Evolutionary conservation across 2,797 vertebrate genomes (phyloP).

Genomic region (Thalassophryne amazonica): DNA sequence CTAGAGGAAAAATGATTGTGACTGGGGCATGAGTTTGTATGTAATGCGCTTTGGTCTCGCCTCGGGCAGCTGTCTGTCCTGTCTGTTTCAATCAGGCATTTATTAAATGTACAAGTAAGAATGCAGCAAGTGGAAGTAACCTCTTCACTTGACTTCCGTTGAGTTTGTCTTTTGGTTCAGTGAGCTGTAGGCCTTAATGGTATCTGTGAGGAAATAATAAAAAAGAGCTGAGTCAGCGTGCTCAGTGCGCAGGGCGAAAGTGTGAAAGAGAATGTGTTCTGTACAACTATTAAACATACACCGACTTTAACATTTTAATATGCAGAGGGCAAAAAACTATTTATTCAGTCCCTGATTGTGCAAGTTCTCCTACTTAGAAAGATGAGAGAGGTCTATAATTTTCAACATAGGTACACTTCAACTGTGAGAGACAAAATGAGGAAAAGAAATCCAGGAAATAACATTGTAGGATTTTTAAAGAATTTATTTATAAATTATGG

Average conservation of each 20-base stretch:
- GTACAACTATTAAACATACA: not conserved
- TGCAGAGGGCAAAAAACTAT: no score
- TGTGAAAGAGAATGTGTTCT: not conserved
- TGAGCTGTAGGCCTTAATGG: not conserved
- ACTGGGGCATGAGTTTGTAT: not conserved
- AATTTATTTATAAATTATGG: no score
- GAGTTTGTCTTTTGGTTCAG: not conserved
- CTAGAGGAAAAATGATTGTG: not conserved
- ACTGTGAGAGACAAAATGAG: no score
- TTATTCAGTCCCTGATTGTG: no score
- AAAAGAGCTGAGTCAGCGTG: constrained; percentile 35
- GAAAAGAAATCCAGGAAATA: no score
- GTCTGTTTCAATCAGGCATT: constrained; percentile 37
- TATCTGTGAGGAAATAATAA: constrained; percentile 32
- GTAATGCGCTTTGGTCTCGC: constrained; percentile 15
- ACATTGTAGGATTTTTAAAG: no score
- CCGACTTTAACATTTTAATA: not conserved
- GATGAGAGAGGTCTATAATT: no score
- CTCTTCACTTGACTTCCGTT: constrained; percentile 10
- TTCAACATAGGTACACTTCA: no score
- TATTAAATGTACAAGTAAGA: constrained; percentile 2
- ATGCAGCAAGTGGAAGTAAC: constrained; percentile 13
- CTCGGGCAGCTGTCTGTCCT: constrained; percentile 22
- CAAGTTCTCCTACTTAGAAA: no score
- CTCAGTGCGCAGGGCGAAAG: not conserved